Evolutionary conservation across 1,140 invertebrate genomes (phyloP).

Genomic region (Acromyrmex heyeri): DNA sequence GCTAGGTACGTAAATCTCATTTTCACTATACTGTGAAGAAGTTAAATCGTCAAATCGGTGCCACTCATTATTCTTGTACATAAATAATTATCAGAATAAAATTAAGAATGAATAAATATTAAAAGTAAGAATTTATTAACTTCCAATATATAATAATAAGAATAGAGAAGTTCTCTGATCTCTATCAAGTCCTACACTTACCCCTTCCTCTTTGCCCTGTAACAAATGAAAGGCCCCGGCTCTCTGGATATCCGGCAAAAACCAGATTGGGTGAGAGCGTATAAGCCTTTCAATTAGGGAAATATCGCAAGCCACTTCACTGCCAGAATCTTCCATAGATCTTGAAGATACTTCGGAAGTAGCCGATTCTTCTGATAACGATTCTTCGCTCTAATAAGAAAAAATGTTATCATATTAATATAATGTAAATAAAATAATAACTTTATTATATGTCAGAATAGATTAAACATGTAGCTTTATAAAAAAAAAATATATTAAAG

Average conservation of each 20-base stretch:
- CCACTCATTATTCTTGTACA: slow-evolving; percentile 35
- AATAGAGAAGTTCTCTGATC: slow-evolving; percentile 45
- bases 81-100: not conserved
- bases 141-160: not conserved
- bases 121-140: not conserved
- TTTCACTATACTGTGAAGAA: too few relatives aligned
- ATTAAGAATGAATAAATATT: not conserved
- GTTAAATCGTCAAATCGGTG: too few relatives aligned
- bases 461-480: not conserved
- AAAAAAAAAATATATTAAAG: not conserved
- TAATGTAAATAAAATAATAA: slow-evolving; percentile 2
- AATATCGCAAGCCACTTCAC: slow-evolving; percentile 91
- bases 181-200: slow-evolving; percentile 85
- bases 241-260: slow-evolving; percentile 96
- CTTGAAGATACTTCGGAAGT: slow-evolving; percentile 81
- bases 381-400: slow-evolving; percentile 83
- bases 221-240: slow-evolving; percentile 96
- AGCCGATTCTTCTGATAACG: slow-evolving; percentile 83
- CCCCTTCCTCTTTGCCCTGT: slow-evolving; percentile 97
- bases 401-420: slow-evolving; percentile 1
- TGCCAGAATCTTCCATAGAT: slow-evolving; percentile 82
- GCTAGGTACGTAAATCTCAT: too few relatives aligned
- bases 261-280: slow-evolving; percentile 97
- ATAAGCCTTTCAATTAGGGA: slow-evolving; percentile 95
- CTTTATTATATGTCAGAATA: not conserved